A percentile compares a stretch with the other conserved stretches of the same genome.
Conservation (phyloP, 2,797 vertebrate genomes). For the Nothura maculosa region DNA sequence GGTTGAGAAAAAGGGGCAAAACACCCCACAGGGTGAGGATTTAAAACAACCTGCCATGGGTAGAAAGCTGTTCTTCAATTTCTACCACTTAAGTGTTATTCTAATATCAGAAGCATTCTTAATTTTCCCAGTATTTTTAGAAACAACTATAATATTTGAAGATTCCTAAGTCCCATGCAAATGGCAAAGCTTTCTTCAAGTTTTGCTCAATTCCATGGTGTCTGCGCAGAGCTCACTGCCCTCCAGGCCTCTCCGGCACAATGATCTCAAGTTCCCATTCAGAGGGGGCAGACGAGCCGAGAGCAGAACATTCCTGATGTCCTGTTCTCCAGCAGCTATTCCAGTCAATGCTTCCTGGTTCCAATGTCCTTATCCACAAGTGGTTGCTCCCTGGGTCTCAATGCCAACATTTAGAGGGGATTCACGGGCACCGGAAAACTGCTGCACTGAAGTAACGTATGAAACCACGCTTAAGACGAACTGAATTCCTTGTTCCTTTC, state of each 20-base stretch:
- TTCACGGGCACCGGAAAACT: neutral
- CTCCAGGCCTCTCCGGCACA: rapidly evolving
- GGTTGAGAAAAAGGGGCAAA: neutral
- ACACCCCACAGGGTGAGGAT: neutral
- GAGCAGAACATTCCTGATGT: neutral
- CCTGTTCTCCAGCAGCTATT: neutral
- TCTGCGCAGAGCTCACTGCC: neutral
- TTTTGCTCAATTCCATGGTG: neutral
- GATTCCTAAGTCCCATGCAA: neutral
- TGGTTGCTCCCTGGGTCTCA: neutral
- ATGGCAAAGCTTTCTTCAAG: neutral
- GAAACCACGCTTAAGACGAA: neutral
- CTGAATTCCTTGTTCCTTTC: neutral
- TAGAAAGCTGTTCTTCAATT: neutral
- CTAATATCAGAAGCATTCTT: neutral
- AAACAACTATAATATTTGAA: neutral
- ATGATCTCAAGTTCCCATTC: neutral
- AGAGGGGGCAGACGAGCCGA: neutral
- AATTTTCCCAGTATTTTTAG: neutral
- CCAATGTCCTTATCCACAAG: neutral
- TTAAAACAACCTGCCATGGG: neutral
- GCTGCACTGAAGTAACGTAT: neutral
- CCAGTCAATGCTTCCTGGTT: neutral
- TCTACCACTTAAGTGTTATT: neutral
- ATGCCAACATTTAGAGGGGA: neutral